phyloP scores from a whole-genome alignment of 2,888 invertebrate species.

The Lochmaea capreae region DNA sequence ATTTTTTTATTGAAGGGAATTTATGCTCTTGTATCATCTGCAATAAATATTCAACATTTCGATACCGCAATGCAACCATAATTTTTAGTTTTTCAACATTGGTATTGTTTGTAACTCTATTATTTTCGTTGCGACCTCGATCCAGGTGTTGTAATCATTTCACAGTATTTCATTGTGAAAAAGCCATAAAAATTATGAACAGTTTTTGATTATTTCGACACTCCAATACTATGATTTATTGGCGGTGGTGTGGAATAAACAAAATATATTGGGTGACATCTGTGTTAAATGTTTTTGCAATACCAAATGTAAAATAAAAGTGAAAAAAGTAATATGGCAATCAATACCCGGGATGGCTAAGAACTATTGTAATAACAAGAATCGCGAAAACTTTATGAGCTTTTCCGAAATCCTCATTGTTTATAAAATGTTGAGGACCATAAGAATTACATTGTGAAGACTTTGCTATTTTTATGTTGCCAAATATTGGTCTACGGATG shows the following conservation, averaged over 20 bases:
- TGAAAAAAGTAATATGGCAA: not conserved
- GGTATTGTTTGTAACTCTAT: slow-evolving; percentile 36
- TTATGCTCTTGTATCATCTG: slow-evolving; percentile 13
- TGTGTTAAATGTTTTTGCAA: not conserved
- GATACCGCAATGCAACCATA: slow-evolving; percentile 26
- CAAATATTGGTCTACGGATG: too few relatives aligned
- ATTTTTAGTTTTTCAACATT: slow-evolving; percentile 30
- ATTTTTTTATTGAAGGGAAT: slow-evolving; percentile 18
- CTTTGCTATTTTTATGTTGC: too few relatives aligned
- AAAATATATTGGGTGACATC: slow-evolving; percentile 9
- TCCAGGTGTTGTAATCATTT: slow-evolving; percentile 35
- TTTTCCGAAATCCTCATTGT: too few relatives aligned
- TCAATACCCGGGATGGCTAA: not conserved
- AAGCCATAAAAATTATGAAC: slow-evolving; percentile 35
- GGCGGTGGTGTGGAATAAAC: slow-evolving; percentile 12
- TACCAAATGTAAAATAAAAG: not conserved
- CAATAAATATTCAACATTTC: slow-evolving; percentile 29
- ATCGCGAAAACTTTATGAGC: too few relatives aligned
- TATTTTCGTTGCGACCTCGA: slow-evolving; percentile 31
- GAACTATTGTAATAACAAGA: not conserved
- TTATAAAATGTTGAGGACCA: too few relatives aligned
- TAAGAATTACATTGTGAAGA: too few relatives aligned
- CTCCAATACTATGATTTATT: slow-evolving; percentile 27
- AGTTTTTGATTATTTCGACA: slow-evolving; percentile 33
- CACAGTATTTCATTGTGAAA: slow-evolving; percentile 36